A percentile compares a stretch with the other conserved stretches of the same genome.
Conservation (phyloP, 2,888 invertebrate species). For the Melanostoma mellinum region DNA sequence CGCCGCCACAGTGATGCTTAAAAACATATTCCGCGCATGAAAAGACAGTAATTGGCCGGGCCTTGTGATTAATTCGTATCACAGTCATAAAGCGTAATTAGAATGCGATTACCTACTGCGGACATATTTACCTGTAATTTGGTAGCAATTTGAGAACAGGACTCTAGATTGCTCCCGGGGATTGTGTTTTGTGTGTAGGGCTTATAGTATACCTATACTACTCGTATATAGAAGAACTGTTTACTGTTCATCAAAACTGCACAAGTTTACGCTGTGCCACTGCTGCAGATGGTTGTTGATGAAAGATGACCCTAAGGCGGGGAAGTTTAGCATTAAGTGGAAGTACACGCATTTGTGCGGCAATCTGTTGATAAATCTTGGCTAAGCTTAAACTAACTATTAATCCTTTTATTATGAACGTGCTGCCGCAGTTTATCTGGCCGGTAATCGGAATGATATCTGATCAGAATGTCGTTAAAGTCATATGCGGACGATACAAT, state of each 20-base stretch:
- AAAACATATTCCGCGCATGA: conserved; percentile 60
- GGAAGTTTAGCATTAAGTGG: conserved; percentile 4
- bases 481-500: conserved; percentile 8
- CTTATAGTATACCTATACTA: neutral
- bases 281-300: conserved; percentile 61
- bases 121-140: conserved; percentile 71
- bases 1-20: conserved; percentile 47
- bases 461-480: conserved; percentile 3
- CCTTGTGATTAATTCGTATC: conserved; percentile 68
- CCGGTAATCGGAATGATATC: conserved; percentile 29
- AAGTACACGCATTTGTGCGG: neutral
- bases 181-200: neutral
- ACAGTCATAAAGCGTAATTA: conserved; percentile 72
- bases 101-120: conserved; percentile 69
- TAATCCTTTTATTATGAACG: conserved; percentile 49
- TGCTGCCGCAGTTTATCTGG: conserved; percentile 42
- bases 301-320: conserved; percentile 33
- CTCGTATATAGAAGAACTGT: conserved; percentile 17
- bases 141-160: conserved; percentile 62
- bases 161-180: conserved; percentile 33
- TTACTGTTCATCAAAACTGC: conserved; percentile 40
- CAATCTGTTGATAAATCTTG: conserved; percentile 40
- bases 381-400: conserved; percentile 36
- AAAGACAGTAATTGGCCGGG: conserved; percentile 63
- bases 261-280: conserved; percentile 41